Evolutionary conservation across 2,888 invertebrate species (phyloP).

Genomic region (Argyresthia albistria): DNA sequence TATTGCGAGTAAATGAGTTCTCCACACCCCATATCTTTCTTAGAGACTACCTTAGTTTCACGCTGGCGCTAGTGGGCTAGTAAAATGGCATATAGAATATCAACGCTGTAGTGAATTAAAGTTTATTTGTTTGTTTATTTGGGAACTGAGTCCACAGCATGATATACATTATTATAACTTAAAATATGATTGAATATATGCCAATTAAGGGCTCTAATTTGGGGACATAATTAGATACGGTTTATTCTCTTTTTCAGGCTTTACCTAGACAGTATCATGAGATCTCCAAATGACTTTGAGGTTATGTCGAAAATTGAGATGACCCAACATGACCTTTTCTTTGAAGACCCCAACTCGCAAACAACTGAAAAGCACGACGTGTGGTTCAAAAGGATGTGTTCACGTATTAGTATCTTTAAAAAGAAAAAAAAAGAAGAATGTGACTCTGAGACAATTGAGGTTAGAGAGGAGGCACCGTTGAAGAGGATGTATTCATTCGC

Average conservation of each 20-base stretch:
- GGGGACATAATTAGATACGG: no score
- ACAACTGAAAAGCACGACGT: background rate
- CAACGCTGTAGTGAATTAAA: no score
- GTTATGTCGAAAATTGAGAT: conserved; percentile 18
- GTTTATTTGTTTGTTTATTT: no score
- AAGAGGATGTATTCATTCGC: conserved; percentile 32
- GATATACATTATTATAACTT: no score
- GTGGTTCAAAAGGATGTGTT: background rate
- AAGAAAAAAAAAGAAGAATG: background rate
- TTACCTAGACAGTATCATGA: conserved; percentile 46
- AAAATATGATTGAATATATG: no score
- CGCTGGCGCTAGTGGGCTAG: no score
- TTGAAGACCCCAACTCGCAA: conserved; percentile 19
- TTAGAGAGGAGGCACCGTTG: conserved; percentile 5
- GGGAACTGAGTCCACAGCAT: no score
- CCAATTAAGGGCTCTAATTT: no score
- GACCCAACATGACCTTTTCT: conserved; percentile 20
- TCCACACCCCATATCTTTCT: background rate
- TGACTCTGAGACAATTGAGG: background rate
- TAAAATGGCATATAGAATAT: no score
- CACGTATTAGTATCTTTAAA: background rate
- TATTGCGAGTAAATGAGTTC: background rate
- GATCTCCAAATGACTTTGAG: conserved; percentile 38
- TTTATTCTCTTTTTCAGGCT: conserved; percentile 31
- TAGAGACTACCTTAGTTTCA: background rate